Conservation (phyloP, 1,140 invertebrate species). For the Procambarus clarkii region DNA sequence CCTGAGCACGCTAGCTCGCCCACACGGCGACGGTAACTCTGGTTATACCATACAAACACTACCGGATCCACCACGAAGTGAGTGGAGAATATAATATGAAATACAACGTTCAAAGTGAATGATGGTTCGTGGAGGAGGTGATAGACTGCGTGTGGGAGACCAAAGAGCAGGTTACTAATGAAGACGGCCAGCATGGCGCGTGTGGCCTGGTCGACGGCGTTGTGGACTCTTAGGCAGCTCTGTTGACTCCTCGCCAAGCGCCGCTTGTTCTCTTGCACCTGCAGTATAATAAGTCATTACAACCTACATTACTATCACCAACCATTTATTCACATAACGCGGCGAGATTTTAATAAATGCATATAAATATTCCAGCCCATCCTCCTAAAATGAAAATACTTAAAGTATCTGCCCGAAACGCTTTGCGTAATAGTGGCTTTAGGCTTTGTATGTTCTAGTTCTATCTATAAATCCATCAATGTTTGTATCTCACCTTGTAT, state of each 20-base stretch:
- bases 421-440: too few relatives aligned
- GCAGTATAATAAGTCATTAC: neutral
- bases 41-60: conserved; percentile 28
- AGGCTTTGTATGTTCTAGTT: too few relatives aligned
- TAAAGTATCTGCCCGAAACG: too few relatives aligned
- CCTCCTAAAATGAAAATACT: too few relatives aligned
- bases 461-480: too few relatives aligned
- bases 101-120: neutral
- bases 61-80: conserved; percentile 31
- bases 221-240: neutral
- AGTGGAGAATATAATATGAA: conserved; percentile 7
- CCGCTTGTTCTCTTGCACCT: conserved; percentile 27
- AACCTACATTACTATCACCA: neutral
- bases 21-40: neutral
- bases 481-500: too few relatives aligned
- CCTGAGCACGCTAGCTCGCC: too few relatives aligned
- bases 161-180: conserved; percentile 25
- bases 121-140: neutral
- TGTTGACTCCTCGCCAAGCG: conserved; percentile 12
- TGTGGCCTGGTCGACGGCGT: neutral
- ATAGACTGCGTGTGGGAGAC: conserved; percentile 19
- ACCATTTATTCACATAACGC: neutral
- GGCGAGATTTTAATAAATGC: too few relatives aligned
- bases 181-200: conserved; percentile 40
- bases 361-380: too few relatives aligned